phyloP scores from a whole-genome alignment of 2,797 vertebrate species.

The Rhynchonycteris naso region DNA sequence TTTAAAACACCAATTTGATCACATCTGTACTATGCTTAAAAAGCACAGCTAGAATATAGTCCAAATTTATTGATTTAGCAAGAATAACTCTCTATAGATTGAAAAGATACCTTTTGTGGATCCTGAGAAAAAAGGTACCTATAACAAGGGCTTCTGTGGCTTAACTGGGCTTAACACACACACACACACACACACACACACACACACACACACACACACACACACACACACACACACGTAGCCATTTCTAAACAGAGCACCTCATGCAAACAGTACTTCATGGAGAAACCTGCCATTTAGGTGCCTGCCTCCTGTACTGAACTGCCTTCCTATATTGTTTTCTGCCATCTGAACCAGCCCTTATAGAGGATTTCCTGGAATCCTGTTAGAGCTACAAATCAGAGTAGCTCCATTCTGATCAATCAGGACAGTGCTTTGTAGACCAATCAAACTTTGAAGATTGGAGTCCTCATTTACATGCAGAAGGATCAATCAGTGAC shows the following conservation, averaged over 20 bases:
- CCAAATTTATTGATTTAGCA: constrained; percentile 11
- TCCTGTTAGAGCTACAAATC: background rate
- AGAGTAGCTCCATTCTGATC: background rate
- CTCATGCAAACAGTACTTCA: background rate
- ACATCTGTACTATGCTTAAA: constrained; percentile 19
- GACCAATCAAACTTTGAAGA: background rate
- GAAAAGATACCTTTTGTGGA: constrained; percentile 1
- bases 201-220: background rate
- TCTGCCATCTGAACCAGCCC: background rate
- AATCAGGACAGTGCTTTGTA: background rate
- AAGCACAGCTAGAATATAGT: constrained; percentile 33
- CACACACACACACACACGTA: background rate
- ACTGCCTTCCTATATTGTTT: background rate
- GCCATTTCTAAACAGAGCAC: background rate
- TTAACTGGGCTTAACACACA: background rate
- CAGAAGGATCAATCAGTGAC: background rate
- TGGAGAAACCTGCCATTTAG: background rate
- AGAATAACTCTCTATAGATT: background rate
- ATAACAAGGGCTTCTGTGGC: background rate
- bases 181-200: background rate
- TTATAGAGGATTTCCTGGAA: background rate
- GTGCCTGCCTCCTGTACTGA: background rate
- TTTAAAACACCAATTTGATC: constrained; percentile 13
- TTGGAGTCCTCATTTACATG: background rate
- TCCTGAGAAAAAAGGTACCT: background rate